phyloP scores from a whole-genome alignment of 2,113 vertebrate species.

The Nesogale talazaci region DNA sequence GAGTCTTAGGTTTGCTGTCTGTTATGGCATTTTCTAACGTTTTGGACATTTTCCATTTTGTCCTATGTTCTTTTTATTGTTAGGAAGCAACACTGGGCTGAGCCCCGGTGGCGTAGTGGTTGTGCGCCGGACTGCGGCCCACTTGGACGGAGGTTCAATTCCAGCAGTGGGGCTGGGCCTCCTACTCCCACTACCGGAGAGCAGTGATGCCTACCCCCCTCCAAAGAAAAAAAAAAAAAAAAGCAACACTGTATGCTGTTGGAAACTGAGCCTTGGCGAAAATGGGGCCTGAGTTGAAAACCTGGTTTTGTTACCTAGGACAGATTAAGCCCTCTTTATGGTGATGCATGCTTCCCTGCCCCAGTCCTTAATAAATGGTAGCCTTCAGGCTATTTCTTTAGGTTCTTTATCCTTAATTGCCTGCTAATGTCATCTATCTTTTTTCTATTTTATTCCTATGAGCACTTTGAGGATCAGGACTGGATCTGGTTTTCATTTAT shows the following conservation, averaged over 20 bases:
- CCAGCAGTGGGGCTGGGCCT: too few relatives aligned
- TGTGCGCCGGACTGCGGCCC: too few relatives aligned
- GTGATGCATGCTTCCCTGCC: not conserved
- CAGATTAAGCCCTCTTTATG: not conserved
- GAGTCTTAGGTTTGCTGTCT: conserved; percentile 25
- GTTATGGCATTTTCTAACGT: conserved; percentile 15
- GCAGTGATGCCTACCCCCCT: too few relatives aligned
- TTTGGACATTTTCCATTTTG: not conserved
- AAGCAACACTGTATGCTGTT: not conserved
- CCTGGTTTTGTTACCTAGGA: not conserved
- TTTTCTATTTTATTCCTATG: not conserved
- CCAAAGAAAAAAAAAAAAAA: too few relatives aligned
- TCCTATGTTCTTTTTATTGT: not conserved
- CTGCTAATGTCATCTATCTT: not conserved
- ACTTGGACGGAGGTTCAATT: too few relatives aligned
- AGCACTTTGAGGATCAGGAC: not conserved
- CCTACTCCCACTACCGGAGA: too few relatives aligned
- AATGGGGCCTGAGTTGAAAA: not conserved
- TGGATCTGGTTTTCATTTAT: conserved; percentile 16
- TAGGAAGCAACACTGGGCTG: not conserved
- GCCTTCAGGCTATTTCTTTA: conserved; percentile 16
- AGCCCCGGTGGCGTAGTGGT: too few relatives aligned
- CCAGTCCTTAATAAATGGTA: conserved; percentile 54
- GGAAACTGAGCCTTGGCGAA: not conserved
- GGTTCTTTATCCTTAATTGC: conserved; percentile 35